Percentiles rank a stretch among this genome's conserved stretches.
Conservation (phyloP, 2,888 invertebrate species). For the Drosophila kuntzei region DNA sequence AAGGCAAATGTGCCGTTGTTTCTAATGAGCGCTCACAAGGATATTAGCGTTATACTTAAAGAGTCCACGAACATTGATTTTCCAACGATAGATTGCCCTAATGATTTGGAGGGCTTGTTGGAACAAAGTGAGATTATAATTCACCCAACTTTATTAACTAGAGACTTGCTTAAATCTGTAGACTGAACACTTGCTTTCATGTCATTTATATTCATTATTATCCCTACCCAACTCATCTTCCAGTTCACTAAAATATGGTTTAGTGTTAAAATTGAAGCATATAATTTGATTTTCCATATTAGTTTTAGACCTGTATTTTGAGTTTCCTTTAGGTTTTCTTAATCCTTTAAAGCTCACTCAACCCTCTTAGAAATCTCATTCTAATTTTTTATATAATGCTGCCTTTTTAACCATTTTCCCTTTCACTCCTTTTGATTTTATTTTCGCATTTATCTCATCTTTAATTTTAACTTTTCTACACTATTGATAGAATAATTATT, state of each 20-base stretch:
- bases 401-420: too few species aligned
- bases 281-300: too few species aligned
- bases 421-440: too few species aligned
- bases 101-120: slow-evolving; percentile 80
- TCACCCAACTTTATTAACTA: neutral
- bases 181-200: too few species aligned
- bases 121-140: slow-evolving; percentile 75
- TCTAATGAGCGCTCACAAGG: slow-evolving; percentile 86
- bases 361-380: too few species aligned
- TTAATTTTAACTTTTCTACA: too few species aligned
- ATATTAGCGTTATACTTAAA: slow-evolving; percentile 81
- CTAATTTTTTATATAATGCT: too few species aligned
- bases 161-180: neutral
- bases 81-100: slow-evolving; percentile 76
- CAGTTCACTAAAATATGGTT: neutral
- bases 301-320: neutral
- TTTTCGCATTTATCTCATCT: too few species aligned
- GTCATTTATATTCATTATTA: neutral
- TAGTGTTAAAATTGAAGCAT: neutral
- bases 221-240: neutral
- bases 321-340: too few species aligned
- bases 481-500: too few species aligned
- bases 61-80: slow-evolving; percentile 83
- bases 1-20: slow-evolving; percentile 90
- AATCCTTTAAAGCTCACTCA: too few species aligned